phyloP scores from a whole-genome alignment of 2,113 vertebrate genomes.

The Synodontis membranacea region DNA sequence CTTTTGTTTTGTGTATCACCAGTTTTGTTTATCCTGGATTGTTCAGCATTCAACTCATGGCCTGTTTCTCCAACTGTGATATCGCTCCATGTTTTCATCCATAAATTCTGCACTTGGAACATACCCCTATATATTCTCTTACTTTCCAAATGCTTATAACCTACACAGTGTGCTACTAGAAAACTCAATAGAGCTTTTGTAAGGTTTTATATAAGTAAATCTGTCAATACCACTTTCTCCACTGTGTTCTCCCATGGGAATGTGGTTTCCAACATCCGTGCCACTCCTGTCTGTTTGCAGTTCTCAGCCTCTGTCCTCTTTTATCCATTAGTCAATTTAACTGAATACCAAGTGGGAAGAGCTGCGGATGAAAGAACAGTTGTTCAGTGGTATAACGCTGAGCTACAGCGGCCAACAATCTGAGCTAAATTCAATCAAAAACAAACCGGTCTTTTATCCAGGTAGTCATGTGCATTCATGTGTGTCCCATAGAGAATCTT shows the following conservation, averaged over 20 bases:
- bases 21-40: not conserved
- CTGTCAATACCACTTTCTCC: conserved; percentile 2
- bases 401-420: conserved; percentile 5
- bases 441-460: not conserved
- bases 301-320: conserved; percentile 14
- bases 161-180: not conserved
- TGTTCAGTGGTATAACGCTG: conserved; percentile 27
- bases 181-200: not conserved
- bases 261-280: not conserved
- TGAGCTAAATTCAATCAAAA: conserved; percentile 14
- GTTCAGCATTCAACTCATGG: not conserved
- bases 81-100: not conserved
- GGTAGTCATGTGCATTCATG: not conserved
- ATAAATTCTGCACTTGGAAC: not conserved
- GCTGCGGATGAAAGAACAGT: conserved; percentile 22
- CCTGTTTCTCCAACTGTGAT: not conserved
- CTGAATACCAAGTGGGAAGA: conserved; percentile 9
- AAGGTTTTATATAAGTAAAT: not conserved
- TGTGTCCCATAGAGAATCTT: not conserved
- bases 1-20: not conserved
- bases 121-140: not conserved
- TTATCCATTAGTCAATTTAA: conserved; percentile 30
- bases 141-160: not conserved
- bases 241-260: not conserved
- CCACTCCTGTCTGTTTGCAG: conserved; percentile 9